Conservation (phyloP, 2,797 vertebrate species). For the Iguana delicatissima region DNA sequence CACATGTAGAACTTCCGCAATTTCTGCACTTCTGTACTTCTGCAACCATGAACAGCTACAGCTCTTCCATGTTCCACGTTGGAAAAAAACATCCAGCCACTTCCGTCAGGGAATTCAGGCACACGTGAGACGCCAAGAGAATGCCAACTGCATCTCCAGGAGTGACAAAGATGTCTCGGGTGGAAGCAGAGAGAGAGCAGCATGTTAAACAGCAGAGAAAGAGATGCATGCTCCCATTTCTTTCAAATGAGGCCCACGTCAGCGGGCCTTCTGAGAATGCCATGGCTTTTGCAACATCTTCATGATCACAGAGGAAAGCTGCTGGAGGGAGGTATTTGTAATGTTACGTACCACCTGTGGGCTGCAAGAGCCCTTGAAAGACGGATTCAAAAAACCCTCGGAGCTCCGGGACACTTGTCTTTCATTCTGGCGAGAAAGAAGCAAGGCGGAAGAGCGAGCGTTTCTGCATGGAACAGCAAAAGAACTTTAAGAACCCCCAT, state of each 20-base stretch:
- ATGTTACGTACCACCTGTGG: slow-evolving; percentile 9
- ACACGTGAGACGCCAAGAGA: too few species aligned
- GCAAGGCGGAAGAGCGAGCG: not conserved
- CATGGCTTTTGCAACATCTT: not conserved
- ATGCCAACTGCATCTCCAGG: not conserved
- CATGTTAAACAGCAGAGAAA: not conserved
- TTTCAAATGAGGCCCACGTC: rapidly evolving
- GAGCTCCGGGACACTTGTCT: rapidly evolving
- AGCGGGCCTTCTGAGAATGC: not conserved
- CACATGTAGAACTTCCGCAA: too few species aligned
- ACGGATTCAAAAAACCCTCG: slow-evolving; percentile 18
- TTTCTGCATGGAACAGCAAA: not conserved
- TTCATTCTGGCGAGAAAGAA: not conserved
- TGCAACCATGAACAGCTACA: too few species aligned
- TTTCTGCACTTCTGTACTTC: too few species aligned
- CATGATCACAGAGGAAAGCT: slow-evolving; percentile 1
- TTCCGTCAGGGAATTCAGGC: too few species aligned
- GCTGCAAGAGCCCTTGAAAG: slow-evolving; percentile 48
- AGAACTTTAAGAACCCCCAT: rapidly evolving
- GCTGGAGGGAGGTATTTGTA: slow-evolving; percentile 44
- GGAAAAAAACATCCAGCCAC: too few species aligned
- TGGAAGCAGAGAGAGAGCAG: not conserved
- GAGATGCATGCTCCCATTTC: rapidly evolving
- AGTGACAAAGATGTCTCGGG: not conserved
- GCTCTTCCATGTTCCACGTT: too few species aligned